Evolutionary conservation across 1,140 invertebrate species (phyloP), one percentile per base, ranked within the genome.

Genomic region (Venustaconcha ellipsiformis): DNA sequence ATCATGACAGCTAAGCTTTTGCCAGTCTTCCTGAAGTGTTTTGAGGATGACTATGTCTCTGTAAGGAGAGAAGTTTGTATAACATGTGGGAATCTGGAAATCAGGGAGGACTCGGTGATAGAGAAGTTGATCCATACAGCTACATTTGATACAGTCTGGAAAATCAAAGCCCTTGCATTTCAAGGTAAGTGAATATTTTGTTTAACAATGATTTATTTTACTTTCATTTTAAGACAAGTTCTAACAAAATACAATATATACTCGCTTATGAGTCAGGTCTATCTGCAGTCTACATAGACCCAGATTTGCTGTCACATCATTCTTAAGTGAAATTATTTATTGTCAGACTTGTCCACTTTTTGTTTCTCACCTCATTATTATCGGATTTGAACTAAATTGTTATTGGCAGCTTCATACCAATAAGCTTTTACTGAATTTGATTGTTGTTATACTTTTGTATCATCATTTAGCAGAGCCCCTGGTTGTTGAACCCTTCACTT

Each of bases 1-100:
- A 88, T 90, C 65, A 90, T 90, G 89, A 90, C 90, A 64, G 83
- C 85, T 30, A 88, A 89, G 72, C 76, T 90, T 57, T 76, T 90
- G 17, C 87, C 86, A 26, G 72, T 80, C 1, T 90, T 90, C 74
- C 76, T 90, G 26, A 67, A 85, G 63, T 89, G 88, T 83, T 90
- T 90, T 83, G 78, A 86, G 60, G 88, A 90, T 78, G 82, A 86
- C 17, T 88, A 87, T 68, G 78, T 89, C n/a, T 86, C 85, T 56
- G 84, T 90, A 1, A 77, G 89, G 59, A 84, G 78, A 56, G 86
- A 88, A 74, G 85, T 83, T 15, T 90, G 90, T 75, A 84, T 87
- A 23, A 85, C 89, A 14, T 85, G 83, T 75, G 82, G 85, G 6
- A 86, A 88, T 62, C 82, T 90, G 26, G 71, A 82, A 15, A 87